Percentiles rank a stretch among this genome's conserved stretches.
Evolutionary conservation across 1,140 invertebrate genomes (phyloP).

Genomic region (Temnothorax longispinosus): DNA sequence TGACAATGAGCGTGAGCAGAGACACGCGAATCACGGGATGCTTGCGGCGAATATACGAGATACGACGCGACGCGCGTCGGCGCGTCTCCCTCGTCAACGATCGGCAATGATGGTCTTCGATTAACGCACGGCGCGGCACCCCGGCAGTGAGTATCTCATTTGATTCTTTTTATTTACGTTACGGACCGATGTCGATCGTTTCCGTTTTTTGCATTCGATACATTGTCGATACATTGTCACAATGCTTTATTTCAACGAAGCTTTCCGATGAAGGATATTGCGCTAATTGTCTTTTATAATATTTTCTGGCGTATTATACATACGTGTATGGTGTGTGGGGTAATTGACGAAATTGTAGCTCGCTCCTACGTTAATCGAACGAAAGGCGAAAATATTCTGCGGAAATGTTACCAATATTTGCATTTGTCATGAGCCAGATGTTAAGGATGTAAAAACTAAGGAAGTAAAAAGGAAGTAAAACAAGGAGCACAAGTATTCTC

Average conservation of each 20-base stretch:
- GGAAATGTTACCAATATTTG: conserved; percentile 4
- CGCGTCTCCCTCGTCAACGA: background rate
- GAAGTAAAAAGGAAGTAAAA: background rate
- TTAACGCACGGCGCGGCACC: too few relatives aligned
- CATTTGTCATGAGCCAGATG: conserved; percentile 4
- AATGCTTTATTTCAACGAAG: background rate
- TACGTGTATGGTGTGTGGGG: too few relatives aligned
- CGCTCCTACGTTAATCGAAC: background rate
- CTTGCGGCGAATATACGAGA: background rate
- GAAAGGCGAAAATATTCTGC: background rate
- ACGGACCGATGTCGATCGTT: background rate
- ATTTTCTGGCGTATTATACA: background rate
- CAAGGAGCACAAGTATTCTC: background rate
- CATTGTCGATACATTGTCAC: background rate
- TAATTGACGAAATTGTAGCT: background rate
- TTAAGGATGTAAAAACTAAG: conserved; percentile 5
- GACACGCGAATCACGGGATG: background rate
- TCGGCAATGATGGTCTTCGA: background rate
- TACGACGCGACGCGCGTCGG: background rate
- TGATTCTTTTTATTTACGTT: background rate
- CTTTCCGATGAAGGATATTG: background rate
- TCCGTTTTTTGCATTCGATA: background rate
- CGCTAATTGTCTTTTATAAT: background rate
- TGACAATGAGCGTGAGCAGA: too few relatives aligned
- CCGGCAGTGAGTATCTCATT: conserved; percentile 11